Evolutionary conservation across 2,888 invertebrate species (phyloP).

Genomic region (Odontomyia ornata): DNA sequence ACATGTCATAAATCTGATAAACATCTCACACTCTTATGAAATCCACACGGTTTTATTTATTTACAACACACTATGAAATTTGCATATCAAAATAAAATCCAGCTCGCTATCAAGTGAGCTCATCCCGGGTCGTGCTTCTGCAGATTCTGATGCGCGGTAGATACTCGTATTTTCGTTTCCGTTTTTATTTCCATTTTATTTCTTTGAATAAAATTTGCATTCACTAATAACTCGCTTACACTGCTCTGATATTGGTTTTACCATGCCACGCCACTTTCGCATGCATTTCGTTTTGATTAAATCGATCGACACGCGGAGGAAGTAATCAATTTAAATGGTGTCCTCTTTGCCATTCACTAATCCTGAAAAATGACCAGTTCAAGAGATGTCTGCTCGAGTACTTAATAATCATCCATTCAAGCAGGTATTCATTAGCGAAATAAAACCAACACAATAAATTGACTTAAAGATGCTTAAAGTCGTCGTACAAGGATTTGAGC

Average conservation of each 20-base stretch:
- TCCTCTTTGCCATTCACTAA: neutral
- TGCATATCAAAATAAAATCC: constrained; percentile 32
- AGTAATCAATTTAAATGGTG: constrained; percentile 6
- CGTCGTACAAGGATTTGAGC: neutral
- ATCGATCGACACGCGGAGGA: constrained; percentile 5
- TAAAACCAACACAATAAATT: neutral
- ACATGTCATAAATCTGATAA: neutral
- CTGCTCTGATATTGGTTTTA: neutral
- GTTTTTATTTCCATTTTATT: neutral
- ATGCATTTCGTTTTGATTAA: constrained; percentile 26
- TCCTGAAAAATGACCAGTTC: constrained; percentile 4
- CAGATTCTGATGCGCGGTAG: too few species aligned
- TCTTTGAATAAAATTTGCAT: constrained; percentile 28
- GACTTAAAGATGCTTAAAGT: constrained; percentile 1
- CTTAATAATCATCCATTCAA: neutral
- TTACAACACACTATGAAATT: constrained; percentile 13
- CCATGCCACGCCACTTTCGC: neutral
- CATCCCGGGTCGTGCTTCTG: neutral
- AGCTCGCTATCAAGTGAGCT: too few species aligned
- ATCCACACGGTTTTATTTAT: constrained; percentile 17
- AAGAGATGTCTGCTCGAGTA: neutral
- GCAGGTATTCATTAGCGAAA: neutral
- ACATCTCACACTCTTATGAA: constrained; percentile 7
- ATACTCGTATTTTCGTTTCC: neutral
- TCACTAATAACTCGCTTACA: neutral